Evolutionary conservation across 2,113 vertebrate species (phyloP).

Genomic region (Alligator mississippiensis): DNA sequence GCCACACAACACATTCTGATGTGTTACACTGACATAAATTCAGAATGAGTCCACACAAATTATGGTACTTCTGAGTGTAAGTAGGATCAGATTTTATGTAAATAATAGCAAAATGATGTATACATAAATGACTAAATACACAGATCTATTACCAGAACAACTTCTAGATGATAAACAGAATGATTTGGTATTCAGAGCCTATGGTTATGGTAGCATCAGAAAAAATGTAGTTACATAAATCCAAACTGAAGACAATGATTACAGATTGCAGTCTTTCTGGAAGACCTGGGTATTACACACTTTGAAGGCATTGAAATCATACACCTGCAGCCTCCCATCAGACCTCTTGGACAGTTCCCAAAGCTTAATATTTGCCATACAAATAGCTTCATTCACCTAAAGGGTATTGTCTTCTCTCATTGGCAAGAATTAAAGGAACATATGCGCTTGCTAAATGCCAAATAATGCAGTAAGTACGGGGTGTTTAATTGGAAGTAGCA

Average conservation of each 20-base stretch:
- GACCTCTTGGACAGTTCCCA: conserved; percentile 40
- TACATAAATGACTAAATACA: neutral
- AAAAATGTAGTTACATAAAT: conserved; percentile 31
- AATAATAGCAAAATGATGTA: neutral
- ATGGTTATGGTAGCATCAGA: conserved; percentile 29
- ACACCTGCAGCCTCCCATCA: conserved; percentile 56
- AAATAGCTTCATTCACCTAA: conserved; percentile 63
- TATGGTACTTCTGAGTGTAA: conserved; percentile 27
- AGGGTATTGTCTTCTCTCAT: conserved; percentile 70
- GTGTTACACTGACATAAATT: neutral
- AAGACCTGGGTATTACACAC: neutral
- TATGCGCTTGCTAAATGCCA: conserved; percentile 72
- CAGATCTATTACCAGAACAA: conserved; percentile 20
- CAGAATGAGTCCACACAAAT: neutral
- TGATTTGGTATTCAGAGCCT: neutral
- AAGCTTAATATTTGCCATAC: conserved; percentile 38
- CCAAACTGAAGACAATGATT: conserved; percentile 31
- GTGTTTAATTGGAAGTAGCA: conserved; percentile 73
- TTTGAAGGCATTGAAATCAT: conserved; percentile 44
- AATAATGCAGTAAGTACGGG: conserved; percentile 72
- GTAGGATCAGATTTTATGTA: neutral
- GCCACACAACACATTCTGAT: neutral
- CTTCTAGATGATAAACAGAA: conserved; percentile 40
- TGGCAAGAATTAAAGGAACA: conserved; percentile 70
- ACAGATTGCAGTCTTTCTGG: conserved; percentile 25